Evolutionary conservation across 2,888 invertebrate species (phyloP), one percentile per base, ranked within the genome.

Genomic region (Pseudococcus jackbeardsleyi): DNA sequence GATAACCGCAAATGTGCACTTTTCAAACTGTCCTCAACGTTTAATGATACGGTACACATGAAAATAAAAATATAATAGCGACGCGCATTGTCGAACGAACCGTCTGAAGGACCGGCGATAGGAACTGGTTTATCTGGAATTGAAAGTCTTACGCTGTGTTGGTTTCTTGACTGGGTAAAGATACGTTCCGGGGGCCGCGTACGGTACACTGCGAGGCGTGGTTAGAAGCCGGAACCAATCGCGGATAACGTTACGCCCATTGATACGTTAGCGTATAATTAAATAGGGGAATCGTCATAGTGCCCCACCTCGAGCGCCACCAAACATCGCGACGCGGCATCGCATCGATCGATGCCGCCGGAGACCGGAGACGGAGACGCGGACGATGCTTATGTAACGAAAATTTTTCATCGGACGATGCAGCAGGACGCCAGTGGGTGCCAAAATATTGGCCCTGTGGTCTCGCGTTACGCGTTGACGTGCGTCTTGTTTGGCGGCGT

Each of bases 11-110:
- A 88, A 88, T 88, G 82, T 88, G 82, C 88, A 88, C 88, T 88
- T 88, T 79, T 88, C 48, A 85, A 88, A 88, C 88, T 88, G 88
- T 88, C 88, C 88, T 88, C 88, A 59, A 88, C 88, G 88, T 88
- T 88, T 88, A 88, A 88, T 88, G 19, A 88, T 88, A 54, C 79
- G 88, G 79, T 88, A 88, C 72, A 59, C 82, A 82, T 54, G 77
- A 88, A 48, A 82, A 88, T 88, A 88, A 88, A 46, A 64, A 59
- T 82, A 79, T 82, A 82, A 82, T 59, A 88, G 33, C 87, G 87
- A 50, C 88, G 88, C 79, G 88, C 88, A 79, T 88, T 88, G 82
- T 88, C 88, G 82, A 79, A 88, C 88, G 79, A 82, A 79, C 88
- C 39, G 19, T 82, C 79, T 46, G 50, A 79, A 54, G 82, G 88